Evolutionary conservation across 2,797 vertebrate genomes (phyloP).

Genomic region (Chrysocyon brachyurus): DNA sequence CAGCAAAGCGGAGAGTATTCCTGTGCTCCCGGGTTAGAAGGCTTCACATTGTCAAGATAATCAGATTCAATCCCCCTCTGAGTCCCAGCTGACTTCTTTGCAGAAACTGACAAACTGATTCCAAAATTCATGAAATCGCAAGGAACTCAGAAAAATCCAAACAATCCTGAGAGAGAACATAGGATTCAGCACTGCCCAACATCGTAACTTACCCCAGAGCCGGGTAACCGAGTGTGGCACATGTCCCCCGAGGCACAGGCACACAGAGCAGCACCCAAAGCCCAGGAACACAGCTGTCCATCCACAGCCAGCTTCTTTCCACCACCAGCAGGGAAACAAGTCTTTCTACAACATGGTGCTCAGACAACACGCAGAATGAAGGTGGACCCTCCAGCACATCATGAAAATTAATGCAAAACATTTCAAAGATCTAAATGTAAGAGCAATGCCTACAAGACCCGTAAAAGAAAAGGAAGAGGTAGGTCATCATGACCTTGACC

Average conservation of each 20-base stretch:
- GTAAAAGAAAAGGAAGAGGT: not conserved
- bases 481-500: not conserved
- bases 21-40: not conserved
- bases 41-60: not conserved
- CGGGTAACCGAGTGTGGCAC: not conserved
- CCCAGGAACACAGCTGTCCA: not conserved
- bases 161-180: not conserved
- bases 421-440: not conserved
- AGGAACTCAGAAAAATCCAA: constrained; percentile 3
- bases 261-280: no score
- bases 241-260: not conserved
- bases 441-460: not conserved
- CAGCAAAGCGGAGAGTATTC: not conserved
- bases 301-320: not conserved
- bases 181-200: not conserved
- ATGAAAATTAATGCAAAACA: not conserved
- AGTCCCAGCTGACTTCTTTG: not conserved
- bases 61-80: not conserved
- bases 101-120: not conserved
- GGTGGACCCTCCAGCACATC: not conserved
- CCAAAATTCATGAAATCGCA: not conserved
- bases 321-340: not conserved
- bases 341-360: not conserved
- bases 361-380: not conserved
- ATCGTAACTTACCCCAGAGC: not conserved